phyloP scores from a whole-genome alignment of 2,888 invertebrate genomes.

The Dyspetes luteomarginatus region DNA sequence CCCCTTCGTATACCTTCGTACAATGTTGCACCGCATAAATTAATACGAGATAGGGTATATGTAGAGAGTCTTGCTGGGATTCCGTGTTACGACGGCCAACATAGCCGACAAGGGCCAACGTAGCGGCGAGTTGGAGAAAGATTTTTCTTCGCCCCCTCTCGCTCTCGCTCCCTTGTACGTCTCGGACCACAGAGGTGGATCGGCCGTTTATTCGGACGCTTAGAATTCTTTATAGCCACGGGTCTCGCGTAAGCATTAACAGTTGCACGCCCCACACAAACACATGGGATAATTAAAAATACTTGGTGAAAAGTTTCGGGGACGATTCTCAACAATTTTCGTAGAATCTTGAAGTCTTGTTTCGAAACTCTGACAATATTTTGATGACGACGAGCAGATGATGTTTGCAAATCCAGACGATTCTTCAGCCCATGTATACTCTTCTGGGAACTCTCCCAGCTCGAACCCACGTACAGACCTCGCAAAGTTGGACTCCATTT shows the following conservation, averaged over 20 bases:
- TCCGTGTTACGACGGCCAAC: constrained; percentile 74
- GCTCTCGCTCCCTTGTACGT: constrained; percentile 31
- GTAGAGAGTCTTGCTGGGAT: constrained; percentile 69
- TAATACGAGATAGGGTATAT: constrained; percentile 71
- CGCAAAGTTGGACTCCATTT: constrained; percentile 56
- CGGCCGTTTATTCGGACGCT: constrained; percentile 65
- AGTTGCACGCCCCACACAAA: neutral
- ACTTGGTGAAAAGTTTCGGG: neutral
- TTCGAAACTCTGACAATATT: neutral
- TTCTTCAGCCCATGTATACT: neutral
- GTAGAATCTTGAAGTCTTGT: neutral
- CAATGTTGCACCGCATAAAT: constrained; percentile 81
- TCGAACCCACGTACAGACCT: constrained; percentile 23
- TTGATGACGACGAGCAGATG: neutral
- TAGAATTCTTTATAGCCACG: constrained; percentile 69
- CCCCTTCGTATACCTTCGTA: constrained; percentile 70
- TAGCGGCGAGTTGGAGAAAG: constrained; percentile 51
- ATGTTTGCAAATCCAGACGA: neutral
- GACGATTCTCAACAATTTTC: neutral
- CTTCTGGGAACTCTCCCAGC: constrained; percentile 34
- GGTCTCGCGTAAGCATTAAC: constrained; percentile 33
- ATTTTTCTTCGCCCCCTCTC: constrained; percentile 14
- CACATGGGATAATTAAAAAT: neutral
- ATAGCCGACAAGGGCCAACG: constrained; percentile 68
- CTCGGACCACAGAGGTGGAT: constrained; percentile 28